These are phyloP conservation scores for Papilio polyxenes DNA, from an alignment of 1,140 invertebrate genomes.

Conservation along the genomic window DNA sequence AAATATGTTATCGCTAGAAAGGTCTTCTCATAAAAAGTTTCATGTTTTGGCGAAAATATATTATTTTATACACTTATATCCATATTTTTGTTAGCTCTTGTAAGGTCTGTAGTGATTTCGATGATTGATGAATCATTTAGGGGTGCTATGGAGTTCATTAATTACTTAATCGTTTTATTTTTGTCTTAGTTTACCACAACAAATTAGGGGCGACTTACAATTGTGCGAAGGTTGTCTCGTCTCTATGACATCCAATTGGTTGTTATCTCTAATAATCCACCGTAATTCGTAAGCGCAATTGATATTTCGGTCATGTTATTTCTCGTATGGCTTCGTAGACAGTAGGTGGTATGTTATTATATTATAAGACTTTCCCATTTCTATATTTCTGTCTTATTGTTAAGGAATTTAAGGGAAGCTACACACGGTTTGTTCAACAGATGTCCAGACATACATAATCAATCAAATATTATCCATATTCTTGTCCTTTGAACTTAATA, in stretches of 20 bases:
- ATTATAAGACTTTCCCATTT: neutral
- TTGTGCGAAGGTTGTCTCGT: neutral
- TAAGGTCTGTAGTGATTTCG: too few relatives aligned
- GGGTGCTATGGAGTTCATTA: too few relatives aligned
- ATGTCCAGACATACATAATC: too few relatives aligned
- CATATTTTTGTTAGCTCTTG: too few relatives aligned
- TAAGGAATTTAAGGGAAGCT: neutral
- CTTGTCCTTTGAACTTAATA: too few relatives aligned
- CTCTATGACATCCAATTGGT: slow-evolving; percentile 7
- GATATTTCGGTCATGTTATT: neutral
- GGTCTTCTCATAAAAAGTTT: too few relatives aligned
- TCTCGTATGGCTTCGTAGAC: neutral
- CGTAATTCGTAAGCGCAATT: slow-evolving; percentile 3
- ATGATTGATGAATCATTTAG: too few relatives aligned
- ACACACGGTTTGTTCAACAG: neutral
- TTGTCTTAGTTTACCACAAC: neutral
- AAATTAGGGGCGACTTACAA: neutral
- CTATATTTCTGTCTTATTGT: neutral
- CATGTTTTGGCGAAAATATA: too few relatives aligned
- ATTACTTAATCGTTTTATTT: neutral
- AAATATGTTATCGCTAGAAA: too few relatives aligned
- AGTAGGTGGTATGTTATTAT: neutral
- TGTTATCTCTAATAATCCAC: neutral
- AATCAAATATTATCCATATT: too few relatives aligned
- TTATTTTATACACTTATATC: too few relatives aligned